A percentile compares a stretch with the other conserved stretches of the same genome.
These are phyloP conservation scores for Sebastes oblongus DNA, from an alignment of 2,797 vertebrate genomes.

Conservation along the genomic window DNA sequence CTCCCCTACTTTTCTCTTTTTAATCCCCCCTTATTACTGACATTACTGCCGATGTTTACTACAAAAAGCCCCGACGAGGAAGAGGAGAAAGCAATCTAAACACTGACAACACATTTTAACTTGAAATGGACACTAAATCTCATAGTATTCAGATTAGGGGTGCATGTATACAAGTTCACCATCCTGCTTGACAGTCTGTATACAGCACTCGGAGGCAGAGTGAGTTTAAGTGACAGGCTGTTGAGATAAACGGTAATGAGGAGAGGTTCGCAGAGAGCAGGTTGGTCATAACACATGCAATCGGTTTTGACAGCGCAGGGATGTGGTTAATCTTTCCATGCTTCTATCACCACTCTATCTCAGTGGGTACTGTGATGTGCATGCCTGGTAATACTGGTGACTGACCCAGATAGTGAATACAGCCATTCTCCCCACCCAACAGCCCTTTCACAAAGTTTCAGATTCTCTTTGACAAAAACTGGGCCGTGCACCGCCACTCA, in stretches of 20 bases:
- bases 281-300: conserved; percentile 71
- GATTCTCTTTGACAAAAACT: conserved; percentile 39
- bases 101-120: conserved; percentile 25
- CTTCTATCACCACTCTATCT: conserved; percentile 74
- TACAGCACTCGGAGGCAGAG: conserved; percentile 63
- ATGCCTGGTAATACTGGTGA: conserved; percentile 40
- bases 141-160: conserved; percentile 28
- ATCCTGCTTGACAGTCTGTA: conserved; percentile 65
- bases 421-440: conserved; percentile 38
- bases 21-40: conserved; percentile 43
- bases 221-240: conserved; percentile 65
- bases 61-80: conserved; percentile 22
- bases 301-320: conserved; percentile 60
- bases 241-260: conserved; percentile 72
- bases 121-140: conserved; percentile 44
- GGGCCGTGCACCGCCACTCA: not conserved
- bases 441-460: conserved; percentile 45
- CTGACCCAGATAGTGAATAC: conserved; percentile 72
- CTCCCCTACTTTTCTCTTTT: conserved; percentile 1
- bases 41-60: conserved; percentile 53
- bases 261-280: conserved; percentile 58
- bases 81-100: conserved; percentile 40
- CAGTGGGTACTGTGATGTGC: conserved; percentile 57
- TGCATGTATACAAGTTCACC: conserved; percentile 34
- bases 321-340: conserved; percentile 67